Conservation (phyloP, 2,888 invertebrate species). For the Cosmorhoe ocellata region DNA sequence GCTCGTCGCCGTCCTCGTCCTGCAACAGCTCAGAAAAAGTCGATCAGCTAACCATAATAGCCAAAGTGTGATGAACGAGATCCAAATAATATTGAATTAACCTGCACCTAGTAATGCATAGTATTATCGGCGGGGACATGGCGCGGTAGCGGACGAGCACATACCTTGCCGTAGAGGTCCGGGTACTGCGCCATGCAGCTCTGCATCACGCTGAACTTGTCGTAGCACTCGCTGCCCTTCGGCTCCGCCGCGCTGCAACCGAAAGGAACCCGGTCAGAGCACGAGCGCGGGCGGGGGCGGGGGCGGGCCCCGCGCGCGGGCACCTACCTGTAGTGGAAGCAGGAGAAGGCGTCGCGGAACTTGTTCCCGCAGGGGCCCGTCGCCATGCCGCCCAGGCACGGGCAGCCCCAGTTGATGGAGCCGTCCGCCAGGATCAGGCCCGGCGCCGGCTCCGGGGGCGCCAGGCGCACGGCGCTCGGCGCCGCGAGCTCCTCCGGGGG, state of each 20-base stretch:
- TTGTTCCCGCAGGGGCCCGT: slow-evolving; percentile 97
- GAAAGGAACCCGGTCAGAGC: no score
- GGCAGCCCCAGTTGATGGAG: slow-evolving; percentile 98
- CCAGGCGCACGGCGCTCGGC: slow-evolving; percentile 87
- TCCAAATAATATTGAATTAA: no score
- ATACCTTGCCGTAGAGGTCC: slow-evolving; percentile 89
- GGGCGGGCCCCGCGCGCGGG: no score
- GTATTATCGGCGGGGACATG: no score
- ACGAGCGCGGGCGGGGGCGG: no score
- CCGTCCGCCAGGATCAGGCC: slow-evolving; percentile 93
- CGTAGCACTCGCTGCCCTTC: slow-evolving; percentile 96
- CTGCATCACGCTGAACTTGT: slow-evolving; percentile 95
- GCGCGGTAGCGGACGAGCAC: no score
- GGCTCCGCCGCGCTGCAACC: slow-evolving; percentile 90
- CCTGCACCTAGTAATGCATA: no score
- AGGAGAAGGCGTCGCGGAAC: slow-evolving; percentile 96
- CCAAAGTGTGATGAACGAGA: no score
- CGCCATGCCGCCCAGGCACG: slow-evolving; percentile 98
- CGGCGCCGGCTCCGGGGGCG: slow-evolving; percentile 88
- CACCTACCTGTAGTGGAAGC: slow-evolving; percentile 92
- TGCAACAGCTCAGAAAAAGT: no score
- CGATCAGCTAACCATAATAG: no score
- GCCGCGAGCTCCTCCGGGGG: slow-evolving; percentile 89
- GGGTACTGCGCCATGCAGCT: slow-evolving; percentile 94
- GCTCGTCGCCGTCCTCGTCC: background rate